Percentiles rank a stretch among this genome's conserved stretches.
Evolutionary conservation across 2,888 invertebrate genomes (phyloP).

Genomic region (Perizoma flavofasciatum): DNA sequence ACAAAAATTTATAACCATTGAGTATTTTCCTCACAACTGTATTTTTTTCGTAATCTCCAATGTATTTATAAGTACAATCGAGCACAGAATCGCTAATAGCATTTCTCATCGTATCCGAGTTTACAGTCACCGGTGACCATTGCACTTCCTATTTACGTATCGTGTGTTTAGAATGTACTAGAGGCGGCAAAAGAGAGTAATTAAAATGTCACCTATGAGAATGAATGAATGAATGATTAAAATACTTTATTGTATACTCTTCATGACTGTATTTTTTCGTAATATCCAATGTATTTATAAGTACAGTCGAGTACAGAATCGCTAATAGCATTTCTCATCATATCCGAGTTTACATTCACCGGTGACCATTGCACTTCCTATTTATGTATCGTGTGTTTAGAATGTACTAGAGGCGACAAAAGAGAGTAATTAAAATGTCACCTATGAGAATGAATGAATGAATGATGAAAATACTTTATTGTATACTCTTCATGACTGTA

Average conservation of each 20-base stretch:
- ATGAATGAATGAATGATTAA: no score
- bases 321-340: constrained; percentile 37
- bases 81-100: constrained; percentile 35
- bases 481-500: constrained; percentile 8
- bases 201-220: no score
- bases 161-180: constrained; percentile 6
- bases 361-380: constrained; percentile 49
- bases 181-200: constrained; percentile 11
- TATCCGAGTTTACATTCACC: constrained; percentile 36
- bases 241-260: constrained; percentile 6
- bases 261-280: constrained; percentile 7
- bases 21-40: constrained; percentile 10
- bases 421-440: neutral
- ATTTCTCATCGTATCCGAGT: constrained; percentile 33
- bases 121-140: constrained; percentile 39
- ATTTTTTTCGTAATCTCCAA: constrained; percentile 6
- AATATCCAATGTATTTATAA: constrained; percentile 10
- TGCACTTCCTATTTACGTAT: constrained; percentile 44
- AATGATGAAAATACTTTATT: no score
- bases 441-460: no score
- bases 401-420: constrained; percentile 19
- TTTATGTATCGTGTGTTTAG: constrained; percentile 5
- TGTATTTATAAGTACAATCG: constrained; percentile 21
- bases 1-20: neutral
- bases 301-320: constrained; percentile 25